Evolutionary conservation across 23 tunicate genomes (phyloP), one percentile per base, ranked within the genome.

Genomic region (Phallusia fumigata): DNA sequence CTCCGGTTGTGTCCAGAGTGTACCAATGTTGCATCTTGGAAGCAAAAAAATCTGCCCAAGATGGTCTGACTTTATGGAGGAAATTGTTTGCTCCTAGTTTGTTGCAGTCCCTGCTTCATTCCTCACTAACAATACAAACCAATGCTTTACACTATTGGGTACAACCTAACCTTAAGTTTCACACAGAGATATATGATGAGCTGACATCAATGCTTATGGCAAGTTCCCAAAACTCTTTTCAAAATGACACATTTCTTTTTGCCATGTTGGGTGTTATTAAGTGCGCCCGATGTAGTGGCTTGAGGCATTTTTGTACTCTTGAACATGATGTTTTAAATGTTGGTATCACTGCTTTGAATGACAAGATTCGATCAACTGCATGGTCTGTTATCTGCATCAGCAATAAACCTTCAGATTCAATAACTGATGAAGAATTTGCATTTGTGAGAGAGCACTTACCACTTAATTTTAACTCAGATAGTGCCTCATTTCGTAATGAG

Each of bases 91-190:
- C 65, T 32, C 86, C 86, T 0, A 53, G 86, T 18, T 64, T 89
- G n/a, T 45, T 84, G 44, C 5, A 31, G 18, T 84, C 94, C 8
- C 32, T 89, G 19, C 69, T 84, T 0, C 30, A 73, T 49, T 3
- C 31, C 0, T 33, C 75, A 0, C 69, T 33, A 2, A 12, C 40
- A 18, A 64, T 89, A 35, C 80, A 76, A 30, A 52, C 34, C 33
- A 86, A 86, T 78, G 90, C 96, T 0, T 47, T 82, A 12, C 74
- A 36, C 18, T 82, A 77, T 33, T 91, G 89, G 96, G 52, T 91
- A 26, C 90, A 84, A 0, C 74, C 83, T 10, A 84, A 86, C 40
- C 31, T 91, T 22, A 79, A 86, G 31, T 34, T 79, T 22, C 64
- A 82, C 53, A 24, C 84, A n/a, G 64, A 72, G 16, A 73, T 82